Base-by-base conservation (phyloP, 2,797 vertebrate genomes). In the Pseudocheirus occidentalis region DNA sequence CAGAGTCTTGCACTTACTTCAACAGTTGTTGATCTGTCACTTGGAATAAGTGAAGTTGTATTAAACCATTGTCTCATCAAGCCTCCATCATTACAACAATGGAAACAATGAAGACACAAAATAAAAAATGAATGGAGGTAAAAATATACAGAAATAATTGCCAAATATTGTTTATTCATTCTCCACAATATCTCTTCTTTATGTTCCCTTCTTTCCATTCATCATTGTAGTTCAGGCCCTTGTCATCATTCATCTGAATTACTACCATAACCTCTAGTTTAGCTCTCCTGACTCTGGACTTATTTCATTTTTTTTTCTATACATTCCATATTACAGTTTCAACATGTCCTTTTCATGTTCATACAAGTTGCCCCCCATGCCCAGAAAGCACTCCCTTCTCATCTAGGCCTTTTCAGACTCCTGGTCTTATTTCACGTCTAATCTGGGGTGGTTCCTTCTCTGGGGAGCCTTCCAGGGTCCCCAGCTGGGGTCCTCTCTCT, bases 11-110 rank as follows among this genome's bases (percentile, higher is more conserved):
- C 93, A 55, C 55, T 95, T 94, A 3, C 96, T 93, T 95, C 93
- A 92, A 55, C 27, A 29, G 52, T 95, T 95, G 95, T 92, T 94
- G 94, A 66, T 0, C 18, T 96, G 94, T 95, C 97, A 96, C 92
- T 96, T 90, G 95, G 91, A 89, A 90, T 93, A 94, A 31, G 94
- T 96, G 96, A 96, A 92, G 97, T 94, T 93, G 95, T 93, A 93
- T 95, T 97, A 11, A 94, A 87, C 92, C 90, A 96, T 94, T 94
- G 87, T 95, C 31, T 94, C 62, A 89, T 40, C 12, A 55, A 96
- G 96, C 96, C 97, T 98, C 97, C 97, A 31, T 54, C 53, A 34
- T 92, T 97, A 96, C 94, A 97, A 95, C 93, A 96, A 93, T 58
- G 94, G 57, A 95, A 96, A 93, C 54, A 93, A 55, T 95, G 89